Base-by-base conservation (phyloP, 2,797 vertebrate genomes). In the Poecile montanus region DNA sequence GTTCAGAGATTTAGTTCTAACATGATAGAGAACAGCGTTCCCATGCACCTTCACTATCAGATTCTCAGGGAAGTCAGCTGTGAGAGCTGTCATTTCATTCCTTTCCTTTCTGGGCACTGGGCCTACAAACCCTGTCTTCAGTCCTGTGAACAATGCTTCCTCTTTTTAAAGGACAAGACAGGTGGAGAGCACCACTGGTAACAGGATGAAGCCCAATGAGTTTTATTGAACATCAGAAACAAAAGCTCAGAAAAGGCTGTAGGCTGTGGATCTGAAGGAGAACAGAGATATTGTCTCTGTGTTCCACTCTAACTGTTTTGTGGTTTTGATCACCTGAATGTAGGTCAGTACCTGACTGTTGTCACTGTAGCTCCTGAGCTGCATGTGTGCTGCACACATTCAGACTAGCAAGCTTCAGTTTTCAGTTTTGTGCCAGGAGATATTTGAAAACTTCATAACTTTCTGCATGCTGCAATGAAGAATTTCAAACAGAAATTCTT, bases 361-460 rank as follows among this genome's bases (percentile, higher is more conserved):
- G 36, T 40, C 36, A 60, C 40, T 67, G 66, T 18, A 67, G 48
- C n/a, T 90, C 44, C 77, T 51, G 57, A 83, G 40, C 16, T 53
- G 34, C 0, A 0, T 1, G 1, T 7, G 23, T 25, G n/a, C n/a
- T 44, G 21, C 2, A 8, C n/a, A 38, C 10, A 70, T 21, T 65
- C 65, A 85, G 20, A 50, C 7, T 54, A 63, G 30, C 21, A 91
- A 67, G 30, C 23, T 62, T 56, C 29, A 77, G 57, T 23, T 80
- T 90, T 67, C 11, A 14, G 4, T 57, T 89, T 60, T 75, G 29
- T 75, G 22, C 18, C 23, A 27, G 21, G 13, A 83, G 29, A 36
- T 30, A 83, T 88, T 48, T 72, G 26, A 61, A 83, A 91, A 67
- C 1, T 18, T 66, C 8, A 7, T 67, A 82, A 45, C 10, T 63